Evolutionary conservation across 2,113 vertebrate species (phyloP).

Genomic region (Machaerirhynchus nigripectus): DNA sequence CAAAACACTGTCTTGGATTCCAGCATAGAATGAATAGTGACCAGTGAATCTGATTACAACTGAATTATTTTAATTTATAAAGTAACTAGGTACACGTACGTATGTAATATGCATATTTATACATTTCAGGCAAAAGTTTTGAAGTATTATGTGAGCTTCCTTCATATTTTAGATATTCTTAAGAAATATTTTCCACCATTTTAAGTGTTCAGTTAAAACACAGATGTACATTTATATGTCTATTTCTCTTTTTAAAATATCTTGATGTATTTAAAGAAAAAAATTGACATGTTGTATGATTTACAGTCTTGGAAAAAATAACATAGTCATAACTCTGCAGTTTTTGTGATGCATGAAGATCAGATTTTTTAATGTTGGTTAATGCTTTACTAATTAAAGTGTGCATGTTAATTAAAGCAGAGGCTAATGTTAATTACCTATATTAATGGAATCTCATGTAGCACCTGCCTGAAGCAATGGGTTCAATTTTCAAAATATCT

Average conservation of each 20-base stretch:
- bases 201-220: not conserved
- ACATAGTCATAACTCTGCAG: slow-evolving; percentile 77
- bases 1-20: not conserved
- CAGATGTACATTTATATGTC: not conserved
- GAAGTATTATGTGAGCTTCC: not conserved
- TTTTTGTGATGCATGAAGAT: slow-evolving; percentile 88
- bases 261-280: slow-evolving; percentile 42
- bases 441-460: slow-evolving; percentile 96
- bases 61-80: not conserved
- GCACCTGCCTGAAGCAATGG: slow-evolving; percentile 93
- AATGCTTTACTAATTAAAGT: slow-evolving; percentile 97
- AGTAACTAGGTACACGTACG: rapidly evolving
- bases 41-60: not conserved
- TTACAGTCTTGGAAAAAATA: slow-evolving; percentile 77
- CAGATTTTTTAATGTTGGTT: slow-evolving; percentile 91
- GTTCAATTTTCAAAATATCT: slow-evolving; percentile 95
- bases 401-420: slow-evolving; percentile 97
- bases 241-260: slow-evolving; percentile 32
- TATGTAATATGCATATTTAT: not conserved
- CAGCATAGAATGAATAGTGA: not conserved
- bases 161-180: not conserved
- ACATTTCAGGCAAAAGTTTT: not conserved
- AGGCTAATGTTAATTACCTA: slow-evolving; percentile 97
- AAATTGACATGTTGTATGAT: slow-evolving; percentile 65
- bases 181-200: not conserved